Evolutionary conservation across 2,888 invertebrate species (phyloP), one percentile per base, ranked within the genome.

Genomic region (Diplolepis rosae): DNA sequence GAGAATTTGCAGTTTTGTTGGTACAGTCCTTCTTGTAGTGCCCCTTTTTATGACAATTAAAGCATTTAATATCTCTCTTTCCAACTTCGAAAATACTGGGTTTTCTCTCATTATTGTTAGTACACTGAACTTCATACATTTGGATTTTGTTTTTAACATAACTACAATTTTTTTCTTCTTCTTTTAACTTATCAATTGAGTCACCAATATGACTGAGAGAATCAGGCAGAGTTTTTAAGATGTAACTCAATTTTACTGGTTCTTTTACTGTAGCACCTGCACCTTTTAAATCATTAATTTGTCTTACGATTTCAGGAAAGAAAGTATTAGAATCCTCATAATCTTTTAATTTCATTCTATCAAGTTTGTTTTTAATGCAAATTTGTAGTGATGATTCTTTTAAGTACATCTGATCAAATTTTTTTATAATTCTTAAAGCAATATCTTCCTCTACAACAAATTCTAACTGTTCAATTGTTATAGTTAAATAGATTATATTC

Each of bases 81-180:
- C n/a, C n/a, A n/a, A n/a, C n/a, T n/a, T n/a, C n/a, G n/a, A n/a
- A n/a, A n/a, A n/a, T n/a, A n/a, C n/a, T n/a, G n/a, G n/a, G n/a
- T n/a, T n/a, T n/a, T n/a, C n/a, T n/a, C n/a, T n/a, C n/a, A n/a
- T n/a, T n/a, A n/a, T n/a, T n/a, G n/a, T n/a, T n/a, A n/a, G n/a
- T n/a, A n/a, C n/a, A n/a, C n/a, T n/a, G n/a, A n/a, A n/a, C n/a
- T n/a, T n/a, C n/a, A n/a, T n/a, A n/a, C n/a, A n/a, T n/a, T n/a
- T n/a, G n/a, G n/a, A n/a, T 79, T 77, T 84, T 83, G 30, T 27
- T 76, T 76, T 80, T 82, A 9, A 84, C 50, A 71, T 80, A 84
- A 4, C 80, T 81, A 1, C 72, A 75, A 9, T 79, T 83, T 72
- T 76, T 74, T 24, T 83, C 79, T 22, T 75, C 68, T 66, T 75